Evolutionary conservation across 37 sponge, comb jelly and placozoan genomes (phyloP).

Genomic region (Amphimedon queenslandica): DNA sequence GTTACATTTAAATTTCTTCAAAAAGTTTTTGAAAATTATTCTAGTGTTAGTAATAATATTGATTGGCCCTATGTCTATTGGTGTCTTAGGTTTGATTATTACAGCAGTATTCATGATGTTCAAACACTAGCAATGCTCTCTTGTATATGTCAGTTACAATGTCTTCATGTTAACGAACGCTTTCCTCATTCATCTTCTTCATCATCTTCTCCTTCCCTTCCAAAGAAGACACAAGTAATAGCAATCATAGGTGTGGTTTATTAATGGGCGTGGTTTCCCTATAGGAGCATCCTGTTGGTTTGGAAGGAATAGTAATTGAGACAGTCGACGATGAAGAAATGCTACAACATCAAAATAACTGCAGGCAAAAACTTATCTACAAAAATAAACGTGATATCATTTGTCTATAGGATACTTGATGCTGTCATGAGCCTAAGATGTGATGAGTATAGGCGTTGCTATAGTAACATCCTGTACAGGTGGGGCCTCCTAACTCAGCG

Average conservation of each 20-base stretch:
- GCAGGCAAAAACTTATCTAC: constrained; percentile 4
- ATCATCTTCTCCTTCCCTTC: neutral
- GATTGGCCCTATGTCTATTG: too few species aligned
- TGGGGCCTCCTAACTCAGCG: constrained; percentile 69
- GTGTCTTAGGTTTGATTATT: constrained; percentile 64
- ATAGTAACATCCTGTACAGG: constrained; percentile 66
- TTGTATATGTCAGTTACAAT: constrained; percentile 63
- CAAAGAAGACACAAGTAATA: neutral
- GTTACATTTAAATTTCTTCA: too few species aligned
- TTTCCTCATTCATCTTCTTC: neutral
- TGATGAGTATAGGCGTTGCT: constrained; percentile 62
- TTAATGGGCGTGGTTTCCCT: too few species aligned
- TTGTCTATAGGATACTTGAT: constrained; percentile 58
- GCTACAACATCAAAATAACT: constrained; percentile 4
- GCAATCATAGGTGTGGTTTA: too few species aligned
- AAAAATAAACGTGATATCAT: neutral
- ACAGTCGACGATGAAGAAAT: constrained; percentile 18
- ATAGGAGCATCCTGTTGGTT: too few species aligned
- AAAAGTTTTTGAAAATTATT: too few species aligned
- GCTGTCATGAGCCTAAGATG: constrained; percentile 32
- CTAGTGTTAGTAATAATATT: too few species aligned
- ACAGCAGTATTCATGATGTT: constrained; percentile 53
- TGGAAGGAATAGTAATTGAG: too few species aligned
- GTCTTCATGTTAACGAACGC: neutral
- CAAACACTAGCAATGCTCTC: constrained; percentile 83